A percentile compares a stretch with the other conserved stretches of the same genome.
These are phyloP conservation scores for Mola mola DNA, from an alignment of 2,113 vertebrate species.

Conservation along the genomic window DNA sequence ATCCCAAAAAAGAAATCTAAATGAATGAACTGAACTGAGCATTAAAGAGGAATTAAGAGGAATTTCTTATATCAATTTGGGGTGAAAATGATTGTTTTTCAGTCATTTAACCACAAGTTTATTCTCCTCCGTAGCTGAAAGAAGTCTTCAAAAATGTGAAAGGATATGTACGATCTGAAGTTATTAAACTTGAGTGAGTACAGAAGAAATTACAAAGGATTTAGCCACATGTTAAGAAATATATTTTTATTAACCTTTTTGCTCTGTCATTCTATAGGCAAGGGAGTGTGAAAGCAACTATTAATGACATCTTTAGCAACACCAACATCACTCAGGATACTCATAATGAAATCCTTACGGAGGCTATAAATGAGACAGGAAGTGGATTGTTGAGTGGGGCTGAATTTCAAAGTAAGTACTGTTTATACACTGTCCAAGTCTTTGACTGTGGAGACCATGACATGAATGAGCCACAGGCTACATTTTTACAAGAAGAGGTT, in stretches of 20 bases:
- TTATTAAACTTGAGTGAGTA: conserved; percentile 73
- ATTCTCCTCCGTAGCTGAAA: conserved; percentile 59
- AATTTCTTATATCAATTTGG: too few species aligned
- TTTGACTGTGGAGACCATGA: background rate
- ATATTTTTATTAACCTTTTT: background rate
- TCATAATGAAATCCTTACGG: background rate
- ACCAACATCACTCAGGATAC: conserved; percentile 27
- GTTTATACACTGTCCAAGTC: background rate
- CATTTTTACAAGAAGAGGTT: background rate
- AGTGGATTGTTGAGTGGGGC: conserved; percentile 5
- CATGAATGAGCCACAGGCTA: background rate
- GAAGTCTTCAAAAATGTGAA: background rate
- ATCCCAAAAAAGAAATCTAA: too few species aligned
- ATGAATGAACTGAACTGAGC: too few species aligned
- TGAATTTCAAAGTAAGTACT: conserved; percentile 40
- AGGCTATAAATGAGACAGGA: conserved; percentile 3
- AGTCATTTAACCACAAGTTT: conserved; percentile 6
- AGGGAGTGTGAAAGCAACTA: conserved; percentile 76
- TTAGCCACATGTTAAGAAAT: background rate
- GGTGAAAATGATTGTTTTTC: too few species aligned
- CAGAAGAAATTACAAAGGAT: background rate
- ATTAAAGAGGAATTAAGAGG: too few species aligned
- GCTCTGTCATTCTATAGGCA: conserved; percentile 46
- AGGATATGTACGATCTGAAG: conserved; percentile 64
- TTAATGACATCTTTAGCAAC: conserved; percentile 73